phyloP scores from a whole-genome alignment of 2,113 vertebrate genomes.

The Patagioenas fasciata region DNA sequence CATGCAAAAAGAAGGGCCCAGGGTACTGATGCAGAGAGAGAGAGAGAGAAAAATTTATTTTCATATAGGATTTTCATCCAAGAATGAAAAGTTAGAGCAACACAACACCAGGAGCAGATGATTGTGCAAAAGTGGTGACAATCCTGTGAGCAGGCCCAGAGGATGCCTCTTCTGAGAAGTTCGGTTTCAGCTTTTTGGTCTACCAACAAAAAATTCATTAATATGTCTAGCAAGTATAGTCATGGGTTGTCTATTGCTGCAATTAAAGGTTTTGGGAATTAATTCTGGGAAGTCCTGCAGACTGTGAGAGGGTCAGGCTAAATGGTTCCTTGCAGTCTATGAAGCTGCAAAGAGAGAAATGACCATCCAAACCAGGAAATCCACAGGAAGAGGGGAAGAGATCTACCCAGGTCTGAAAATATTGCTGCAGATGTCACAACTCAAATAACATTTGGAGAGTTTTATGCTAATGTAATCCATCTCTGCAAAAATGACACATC shows the following conservation, averaged over 20 bases:
- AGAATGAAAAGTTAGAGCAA: not conserved
- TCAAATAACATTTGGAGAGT: conserved; percentile 41
- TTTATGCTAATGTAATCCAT: conserved; percentile 53
- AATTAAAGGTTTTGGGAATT: not conserved
- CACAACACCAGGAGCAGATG: not conserved
- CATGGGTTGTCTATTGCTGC: not conserved
- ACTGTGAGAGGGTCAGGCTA: not conserved
- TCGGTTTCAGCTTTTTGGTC: not conserved
- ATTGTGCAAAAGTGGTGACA: not conserved
- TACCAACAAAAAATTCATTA: not conserved
- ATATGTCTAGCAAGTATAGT: not conserved
- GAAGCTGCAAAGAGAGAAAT: not conserved
- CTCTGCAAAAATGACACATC: conserved; percentile 50
- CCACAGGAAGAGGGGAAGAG: not conserved
- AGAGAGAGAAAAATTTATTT: not conserved
- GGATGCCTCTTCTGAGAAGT: not conserved
- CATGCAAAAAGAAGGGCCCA: not conserved
- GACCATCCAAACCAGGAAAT: not conserved
- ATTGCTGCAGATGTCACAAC: conserved; percentile 49
- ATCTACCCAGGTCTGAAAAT: not conserved
- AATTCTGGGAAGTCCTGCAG: not conserved
- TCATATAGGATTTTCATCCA: not conserved
- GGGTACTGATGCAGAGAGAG: not conserved
- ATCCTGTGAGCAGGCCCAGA: not conserved
- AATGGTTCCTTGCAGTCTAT: not conserved